Base-by-base conservation (phyloP, 2,113 vertebrate species). In the Electrona antarctica region DNA sequence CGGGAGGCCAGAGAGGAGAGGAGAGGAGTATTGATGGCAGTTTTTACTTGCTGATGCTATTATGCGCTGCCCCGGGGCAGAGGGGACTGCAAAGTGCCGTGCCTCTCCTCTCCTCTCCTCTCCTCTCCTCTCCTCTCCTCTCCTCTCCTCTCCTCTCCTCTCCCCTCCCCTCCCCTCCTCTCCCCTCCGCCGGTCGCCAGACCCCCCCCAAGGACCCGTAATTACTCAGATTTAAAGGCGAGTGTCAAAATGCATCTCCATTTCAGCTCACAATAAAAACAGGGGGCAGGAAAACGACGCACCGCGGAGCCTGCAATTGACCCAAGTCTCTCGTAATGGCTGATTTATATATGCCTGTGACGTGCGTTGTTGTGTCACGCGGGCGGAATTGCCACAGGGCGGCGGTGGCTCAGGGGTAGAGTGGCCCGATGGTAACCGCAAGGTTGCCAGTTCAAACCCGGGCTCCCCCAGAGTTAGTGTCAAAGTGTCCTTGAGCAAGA, bases 221-320 rank as follows among this genome's bases (percentile, higher is more conserved):
- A 88, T 90, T 87, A 87, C 73, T 69, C 51, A 29, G 56, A 79
- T 71, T 74, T 57, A 48, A 78, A 56, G 71, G 67, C 60, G 47
- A 51, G 51, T 63, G 69, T 74, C 73, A 7, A 1, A 21, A 60
- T 65, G 14, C 14, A 29, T 79, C 50, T 55, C n/a, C 62, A 58
- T 67, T 76, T 56, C 56, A 57, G 62, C 21, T 6, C 47, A 64
- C 63, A 64, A 52, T 41, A 50, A 50, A 64, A 48, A 60, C 21
- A 57, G 62, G 9, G 60, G 13, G 1, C 6, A 47, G 57, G 54
- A 41, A 63, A 76, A 14, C 5, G 49, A 33, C 49, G 51, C 13
- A 33, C 48, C 69, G 14, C 28, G 41, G 21, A 47, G 55, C 70
- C 29, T 65, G 15, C 52, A 4, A 8, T 65, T 77, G 14, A 77